Base-by-base conservation (phyloP, 2,888 invertebrate species). In the Sinelater perroti region DNA sequence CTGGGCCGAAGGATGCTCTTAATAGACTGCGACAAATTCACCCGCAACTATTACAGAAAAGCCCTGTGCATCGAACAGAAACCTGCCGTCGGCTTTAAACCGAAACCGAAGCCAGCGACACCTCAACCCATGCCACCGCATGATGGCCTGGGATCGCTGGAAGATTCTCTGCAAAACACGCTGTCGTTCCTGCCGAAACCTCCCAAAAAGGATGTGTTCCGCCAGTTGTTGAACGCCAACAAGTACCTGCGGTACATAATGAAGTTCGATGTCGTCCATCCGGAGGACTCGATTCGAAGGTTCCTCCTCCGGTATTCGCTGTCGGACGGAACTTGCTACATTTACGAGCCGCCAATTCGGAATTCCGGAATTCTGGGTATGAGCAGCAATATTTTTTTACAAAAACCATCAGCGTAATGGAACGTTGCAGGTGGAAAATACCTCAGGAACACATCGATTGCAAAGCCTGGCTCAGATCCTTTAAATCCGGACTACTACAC, bases 11-110 rank as follows among this genome's bases (percentile, higher is more conserved):
- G 84, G 66, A 89, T 94, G 77, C 79, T 93, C 5, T 76, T 95
- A 2, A 87, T 85, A 65, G 90, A 94, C 74, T 91, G 91, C 72
- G 93, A 94, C 71, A 75, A 80, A 11, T 93, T 91, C 76, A 93
- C 94, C 0, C 84, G 91, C 65, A 85, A 83, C 63, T 94, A 90
- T 77, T 94, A 65, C 61, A 72, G 74, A 59, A 76, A 78, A 46
- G 75, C 77, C 1, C 66, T 80, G 13, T 76, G 79, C 53, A 79
- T 81, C 18, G 77, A 78, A 46, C 82, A 82, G 67, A 75, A 68
- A 60, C 67, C 76, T 1, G 62, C 74, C 1, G 74, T 82, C 26
- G 69, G 75, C 30, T 70, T 78, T 38, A 67, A 67, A 17, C 56
- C 69, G 28, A 70, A 71, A 42, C 62, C 68, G 11, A 60, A 62